Conservation (phyloP, 2,888 invertebrate species). For the Zygaena filipendulae region DNA sequence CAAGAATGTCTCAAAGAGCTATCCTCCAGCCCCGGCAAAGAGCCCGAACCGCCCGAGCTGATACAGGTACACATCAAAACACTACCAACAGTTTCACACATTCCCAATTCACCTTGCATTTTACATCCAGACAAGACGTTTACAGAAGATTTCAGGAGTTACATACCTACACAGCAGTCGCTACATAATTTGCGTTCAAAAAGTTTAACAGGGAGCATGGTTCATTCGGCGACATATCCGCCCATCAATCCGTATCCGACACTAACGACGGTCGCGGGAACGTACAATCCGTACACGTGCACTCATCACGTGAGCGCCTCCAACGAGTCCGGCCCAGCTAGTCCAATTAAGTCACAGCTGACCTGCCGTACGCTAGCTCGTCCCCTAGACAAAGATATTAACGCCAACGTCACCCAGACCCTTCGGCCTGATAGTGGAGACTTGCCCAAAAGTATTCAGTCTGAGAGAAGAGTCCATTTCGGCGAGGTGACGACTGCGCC, state of each 20-base stretch:
- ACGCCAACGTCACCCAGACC: conserved; percentile 42
- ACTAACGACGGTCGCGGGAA: conserved; percentile 58
- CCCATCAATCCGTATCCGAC: conserved; percentile 55
- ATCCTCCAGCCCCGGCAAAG: conserved; percentile 42
- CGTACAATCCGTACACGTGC: conserved; percentile 56
- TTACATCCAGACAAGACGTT: conserved; percentile 50
- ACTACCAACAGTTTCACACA: conserved; percentile 53
- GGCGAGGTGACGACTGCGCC: conserved; percentile 54
- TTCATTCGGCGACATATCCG: conserved; percentile 56
- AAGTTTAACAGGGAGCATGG: conserved; percentile 39
- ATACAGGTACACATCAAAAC: conserved; percentile 55
- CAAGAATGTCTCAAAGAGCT: conserved; percentile 36
- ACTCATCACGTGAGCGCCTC: conserved; percentile 38
- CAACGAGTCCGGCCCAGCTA: conserved; percentile 28
- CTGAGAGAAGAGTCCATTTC: conserved; percentile 63
- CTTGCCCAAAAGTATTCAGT: conserved; percentile 45
- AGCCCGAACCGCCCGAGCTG: conserved; percentile 45
- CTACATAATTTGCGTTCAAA: conserved; percentile 42
- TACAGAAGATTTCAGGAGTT: conserved; percentile 25
- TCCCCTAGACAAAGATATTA: conserved; percentile 43
- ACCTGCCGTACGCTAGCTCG: conserved; percentile 30
- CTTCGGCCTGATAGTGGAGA: conserved; percentile 31
- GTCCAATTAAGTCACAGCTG: conserved; percentile 29
- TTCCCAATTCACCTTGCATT: conserved; percentile 56
- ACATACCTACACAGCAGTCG: conserved; percentile 34